These are phyloP conservation scores for Panzeria rudis DNA, from an alignment of 2,888 invertebrate species.

Conservation along the genomic window DNA sequence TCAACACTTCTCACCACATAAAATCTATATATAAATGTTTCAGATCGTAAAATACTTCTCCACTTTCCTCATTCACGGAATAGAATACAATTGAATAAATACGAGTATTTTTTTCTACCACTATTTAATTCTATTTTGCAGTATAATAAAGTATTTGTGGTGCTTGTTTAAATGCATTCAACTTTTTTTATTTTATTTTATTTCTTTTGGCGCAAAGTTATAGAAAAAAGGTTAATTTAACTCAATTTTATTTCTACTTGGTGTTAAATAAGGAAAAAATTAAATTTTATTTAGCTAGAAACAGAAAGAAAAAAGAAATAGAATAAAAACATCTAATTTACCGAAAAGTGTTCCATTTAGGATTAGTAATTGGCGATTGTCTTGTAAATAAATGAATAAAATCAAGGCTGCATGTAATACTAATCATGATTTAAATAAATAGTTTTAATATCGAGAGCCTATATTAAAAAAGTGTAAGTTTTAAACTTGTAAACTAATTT, in stretches of 20 bases:
- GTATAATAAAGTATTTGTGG: conserved; percentile 41
- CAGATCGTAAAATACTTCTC: conserved; percentile 56
- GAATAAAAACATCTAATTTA: conserved; percentile 30
- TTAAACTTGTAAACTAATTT: no score
- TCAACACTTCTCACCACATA: conserved; percentile 66
- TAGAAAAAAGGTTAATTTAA: conserved; percentile 34
- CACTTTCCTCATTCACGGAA: background rate
- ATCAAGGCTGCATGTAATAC: background rate
- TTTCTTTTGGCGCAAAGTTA: conserved; percentile 45
- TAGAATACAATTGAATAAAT: conserved; percentile 28
- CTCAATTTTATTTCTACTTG: conserved; percentile 28
- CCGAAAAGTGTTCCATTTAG: conserved; percentile 4
- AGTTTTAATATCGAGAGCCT: no score
- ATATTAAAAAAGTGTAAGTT: no score
- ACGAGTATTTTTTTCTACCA: background rate
- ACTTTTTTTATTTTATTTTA: conserved; percentile 26
- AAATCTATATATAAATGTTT: conserved; percentile 52
- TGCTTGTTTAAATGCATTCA: conserved; percentile 37
- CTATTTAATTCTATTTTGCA: conserved; percentile 49
- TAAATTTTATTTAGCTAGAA: conserved; percentile 10
- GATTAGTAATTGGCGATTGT: background rate
- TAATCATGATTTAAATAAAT: no score
- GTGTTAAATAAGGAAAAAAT: conserved; percentile 35
- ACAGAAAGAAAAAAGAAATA: background rate
- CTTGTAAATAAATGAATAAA: background rate